phyloP scores from a whole-genome alignment of 2,113 vertebrate species.

The Odocoileus virginianus region DNA sequence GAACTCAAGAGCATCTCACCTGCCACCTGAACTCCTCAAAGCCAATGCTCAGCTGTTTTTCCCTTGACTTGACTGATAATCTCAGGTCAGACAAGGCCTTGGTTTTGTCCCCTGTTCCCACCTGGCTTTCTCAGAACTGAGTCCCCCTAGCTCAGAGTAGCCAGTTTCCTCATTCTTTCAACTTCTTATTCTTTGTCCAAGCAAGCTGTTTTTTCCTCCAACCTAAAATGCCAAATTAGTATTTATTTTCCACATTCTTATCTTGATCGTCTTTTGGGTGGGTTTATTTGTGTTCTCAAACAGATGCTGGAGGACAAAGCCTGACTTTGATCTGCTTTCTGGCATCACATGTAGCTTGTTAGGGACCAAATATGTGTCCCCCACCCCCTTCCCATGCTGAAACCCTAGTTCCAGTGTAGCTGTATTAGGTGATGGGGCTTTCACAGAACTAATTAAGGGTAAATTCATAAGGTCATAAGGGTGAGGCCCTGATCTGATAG shows the following conservation, averaged over 20 bases:
- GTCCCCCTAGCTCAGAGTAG: not conserved
- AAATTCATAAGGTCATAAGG: not conserved
- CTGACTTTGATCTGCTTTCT: not conserved
- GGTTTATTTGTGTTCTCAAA: not conserved
- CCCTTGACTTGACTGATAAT: not conserved
- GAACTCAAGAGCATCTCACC: not conserved
- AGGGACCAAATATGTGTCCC: not conserved
- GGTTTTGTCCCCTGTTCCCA: not conserved
- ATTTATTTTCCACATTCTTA: not conserved
- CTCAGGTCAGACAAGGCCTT: not conserved
- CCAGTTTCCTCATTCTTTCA: not conserved
- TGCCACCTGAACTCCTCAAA: not conserved
- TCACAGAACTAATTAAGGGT: not conserved
- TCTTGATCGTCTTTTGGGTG: not conserved
- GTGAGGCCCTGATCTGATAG: not conserved
- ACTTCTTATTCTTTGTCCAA: conserved; percentile 6
- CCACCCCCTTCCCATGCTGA: not conserved
- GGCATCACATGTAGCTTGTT: not conserved
- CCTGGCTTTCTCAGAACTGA: not conserved
- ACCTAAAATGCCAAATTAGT: not conserved
- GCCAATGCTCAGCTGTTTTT: not conserved
- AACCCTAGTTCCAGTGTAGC: not conserved
- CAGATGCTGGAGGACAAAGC: not conserved
- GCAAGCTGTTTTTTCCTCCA: not conserved
- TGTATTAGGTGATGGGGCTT: not conserved